Evolutionary conservation across 2,888 invertebrate genomes (phyloP).

Genomic region (Erebia aethiops): DNA sequence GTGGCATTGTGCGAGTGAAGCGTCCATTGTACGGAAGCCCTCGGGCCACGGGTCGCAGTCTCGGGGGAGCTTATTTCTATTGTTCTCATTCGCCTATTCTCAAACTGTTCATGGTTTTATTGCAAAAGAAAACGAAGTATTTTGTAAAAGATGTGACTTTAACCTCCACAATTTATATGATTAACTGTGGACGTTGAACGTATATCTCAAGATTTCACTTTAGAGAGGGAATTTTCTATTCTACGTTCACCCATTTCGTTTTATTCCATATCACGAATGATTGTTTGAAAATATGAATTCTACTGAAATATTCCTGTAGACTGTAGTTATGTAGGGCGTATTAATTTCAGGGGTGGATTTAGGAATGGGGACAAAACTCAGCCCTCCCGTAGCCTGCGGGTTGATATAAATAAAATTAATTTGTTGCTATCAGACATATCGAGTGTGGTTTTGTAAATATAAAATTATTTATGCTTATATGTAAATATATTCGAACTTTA

Average conservation of each 20-base stretch:
- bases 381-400: not conserved
- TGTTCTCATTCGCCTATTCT: slow-evolving; percentile 56
- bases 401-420: not conserved
- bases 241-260: not conserved
- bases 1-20: slow-evolving; percentile 51
- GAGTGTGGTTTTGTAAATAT: too few species aligned
- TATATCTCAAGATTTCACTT: not conserved
- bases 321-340: not conserved
- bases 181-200: not conserved
- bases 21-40: slow-evolving; percentile 58
- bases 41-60: slow-evolving; percentile 54
- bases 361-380: not conserved
- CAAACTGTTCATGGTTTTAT: slow-evolving; percentile 35
- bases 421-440: not conserved
- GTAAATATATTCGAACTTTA: too few species aligned
- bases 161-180: slow-evolving; percentile 11
- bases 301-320: too few species aligned
- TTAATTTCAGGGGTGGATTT: slow-evolving; percentile 6
- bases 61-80: slow-evolving; percentile 62
- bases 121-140: slow-evolving; percentile 11
- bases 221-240: not conserved
- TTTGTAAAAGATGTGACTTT: slow-evolving; percentile 11
- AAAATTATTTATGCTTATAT: too few species aligned
- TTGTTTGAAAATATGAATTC: not conserved
- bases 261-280: not conserved